Base-by-base conservation (phyloP, 2,797 vertebrate species). In the Ctenopoma multispine region DNA sequence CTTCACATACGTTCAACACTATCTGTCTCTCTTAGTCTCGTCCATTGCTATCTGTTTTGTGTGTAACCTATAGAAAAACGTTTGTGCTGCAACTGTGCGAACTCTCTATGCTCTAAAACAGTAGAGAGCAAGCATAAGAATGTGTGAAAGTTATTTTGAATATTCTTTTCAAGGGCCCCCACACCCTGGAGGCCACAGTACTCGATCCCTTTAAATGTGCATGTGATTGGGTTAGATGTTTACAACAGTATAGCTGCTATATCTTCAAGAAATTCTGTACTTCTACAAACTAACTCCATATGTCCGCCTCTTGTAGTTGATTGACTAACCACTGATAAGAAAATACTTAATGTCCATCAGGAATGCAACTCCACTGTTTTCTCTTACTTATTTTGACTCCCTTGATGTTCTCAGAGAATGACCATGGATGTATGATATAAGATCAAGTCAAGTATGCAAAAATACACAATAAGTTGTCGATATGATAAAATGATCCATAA, bases 41-140 rank as follows among this genome's bases (percentile, higher is more conserved):
- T 60, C 43, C 64, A 83, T 83, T 83, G 80, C 80, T 78, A 76
- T 81, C 73, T 18, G 82, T 75, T 61, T 67, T 81, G 56, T 87
- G 81, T 76, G 29, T 53, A 85, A 72, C 87, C 87, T 89, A 90
- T 80, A 84, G 80, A 80, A 80, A 85, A 85, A 83, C 90, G 86
- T 90, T 86, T 88, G 77, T 69, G 67, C 79, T 71, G 59, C 72
- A 84, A 82, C 76, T 89, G 83, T 83, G 83, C 81, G 87, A 87
- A 84, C 81, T 81, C 74, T 44, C 73, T 74, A 10, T 76, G 75
- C 34, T 77, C 61, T 66, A 69, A 74, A 50, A 75, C 3, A 76
- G 36, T 34, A 47, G 65, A n/a, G n/a, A n/a, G n/a, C n/a, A n/a
- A n/a, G n/a, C n/a, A n/a, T n/a, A n/a, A n/a, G n/a, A n/a, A n/a